These are phyloP conservation scores for Dilophus febrilis DNA, from an alignment of 2,888 invertebrate genomes.

Conservation along the genomic window DNA sequence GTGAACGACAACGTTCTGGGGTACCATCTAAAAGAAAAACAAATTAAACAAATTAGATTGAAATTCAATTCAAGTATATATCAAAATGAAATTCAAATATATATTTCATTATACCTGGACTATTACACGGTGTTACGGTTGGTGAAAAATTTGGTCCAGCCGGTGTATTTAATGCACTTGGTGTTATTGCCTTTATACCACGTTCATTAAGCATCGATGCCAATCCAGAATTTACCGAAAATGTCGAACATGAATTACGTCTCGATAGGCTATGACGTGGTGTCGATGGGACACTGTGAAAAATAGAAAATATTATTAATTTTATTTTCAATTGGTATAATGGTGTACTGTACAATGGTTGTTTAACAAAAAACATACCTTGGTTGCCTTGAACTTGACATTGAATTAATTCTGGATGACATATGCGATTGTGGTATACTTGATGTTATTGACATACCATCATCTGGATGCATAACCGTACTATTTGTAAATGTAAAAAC, in stretches of 20 bases:
- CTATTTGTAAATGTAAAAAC: constrained; percentile 77
- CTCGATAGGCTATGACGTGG: constrained; percentile 43
- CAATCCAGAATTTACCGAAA: constrained; percentile 49
- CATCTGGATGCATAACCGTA: constrained; percentile 78
- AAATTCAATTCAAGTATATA: too few relatives aligned
- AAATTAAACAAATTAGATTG: background rate
- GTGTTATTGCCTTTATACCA: constrained; percentile 56
- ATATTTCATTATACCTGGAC: constrained; percentile 38
- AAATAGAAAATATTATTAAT: constrained; percentile 3
- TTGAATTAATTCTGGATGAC: constrained; percentile 51
- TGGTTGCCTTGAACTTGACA: constrained; percentile 35
- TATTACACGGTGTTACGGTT: constrained; percentile 78
- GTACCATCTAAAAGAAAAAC: constrained; percentile 27
- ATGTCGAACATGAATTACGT: constrained; percentile 64
- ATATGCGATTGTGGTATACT: constrained; percentile 45
- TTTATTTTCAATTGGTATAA: background rate
- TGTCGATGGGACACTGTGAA: constrained; percentile 26
- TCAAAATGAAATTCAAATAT: background rate
- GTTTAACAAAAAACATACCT: constrained; percentile 26
- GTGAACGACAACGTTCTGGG: constrained; percentile 34
- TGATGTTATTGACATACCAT: constrained; percentile 50
- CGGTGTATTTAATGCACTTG: constrained; percentile 46
- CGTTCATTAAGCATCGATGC: constrained; percentile 64
- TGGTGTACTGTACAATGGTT: constrained; percentile 24
- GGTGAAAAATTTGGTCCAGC: constrained; percentile 50